Conservation (phyloP, 2,888 invertebrate species). For the Apamea anceps region DNA sequence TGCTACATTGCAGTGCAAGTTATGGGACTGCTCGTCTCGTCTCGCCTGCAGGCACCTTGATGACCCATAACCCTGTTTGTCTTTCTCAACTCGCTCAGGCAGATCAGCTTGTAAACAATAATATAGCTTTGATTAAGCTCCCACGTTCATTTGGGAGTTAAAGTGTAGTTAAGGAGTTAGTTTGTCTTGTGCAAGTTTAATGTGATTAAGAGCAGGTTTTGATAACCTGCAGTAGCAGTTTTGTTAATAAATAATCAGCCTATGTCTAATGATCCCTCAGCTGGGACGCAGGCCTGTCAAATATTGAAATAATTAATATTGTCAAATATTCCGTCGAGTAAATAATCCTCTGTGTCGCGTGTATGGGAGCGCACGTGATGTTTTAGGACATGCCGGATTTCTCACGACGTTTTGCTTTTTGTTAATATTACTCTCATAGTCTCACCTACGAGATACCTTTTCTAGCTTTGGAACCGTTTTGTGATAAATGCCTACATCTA, state of each 20-base stretch:
- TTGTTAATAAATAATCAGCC: neutral
- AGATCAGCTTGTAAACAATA: slow-evolving; percentile 32
- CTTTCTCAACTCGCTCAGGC: slow-evolving; percentile 39
- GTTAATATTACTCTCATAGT: neutral
- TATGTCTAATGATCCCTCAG: too few relatives aligned
- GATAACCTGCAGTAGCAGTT: neutral
- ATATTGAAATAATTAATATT: too few relatives aligned
- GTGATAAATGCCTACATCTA: neutral
- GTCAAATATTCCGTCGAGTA: slow-evolving; percentile 30
- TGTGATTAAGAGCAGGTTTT: neutral
- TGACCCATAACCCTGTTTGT: slow-evolving; percentile 50
- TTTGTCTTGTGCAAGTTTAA: slow-evolving; percentile 5
- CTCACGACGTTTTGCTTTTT: neutral
- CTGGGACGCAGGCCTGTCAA: too few relatives aligned
- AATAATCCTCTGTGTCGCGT: slow-evolving; percentile 2
- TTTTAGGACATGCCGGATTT: too few relatives aligned
- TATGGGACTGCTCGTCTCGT: slow-evolving; percentile 16
- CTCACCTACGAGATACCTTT: neutral
- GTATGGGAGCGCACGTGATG: slow-evolving; percentile 5
- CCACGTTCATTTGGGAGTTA: slow-evolving; percentile 30
- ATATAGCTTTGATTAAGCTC: slow-evolving; percentile 39
- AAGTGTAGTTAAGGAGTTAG: neutral
- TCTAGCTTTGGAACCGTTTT: neutral
- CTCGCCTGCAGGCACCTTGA: slow-evolving; percentile 34
- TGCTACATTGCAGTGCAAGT: slow-evolving; percentile 10